Conservation (phyloP, 2,113 vertebrate species). For the Labeo catla region DNA sequence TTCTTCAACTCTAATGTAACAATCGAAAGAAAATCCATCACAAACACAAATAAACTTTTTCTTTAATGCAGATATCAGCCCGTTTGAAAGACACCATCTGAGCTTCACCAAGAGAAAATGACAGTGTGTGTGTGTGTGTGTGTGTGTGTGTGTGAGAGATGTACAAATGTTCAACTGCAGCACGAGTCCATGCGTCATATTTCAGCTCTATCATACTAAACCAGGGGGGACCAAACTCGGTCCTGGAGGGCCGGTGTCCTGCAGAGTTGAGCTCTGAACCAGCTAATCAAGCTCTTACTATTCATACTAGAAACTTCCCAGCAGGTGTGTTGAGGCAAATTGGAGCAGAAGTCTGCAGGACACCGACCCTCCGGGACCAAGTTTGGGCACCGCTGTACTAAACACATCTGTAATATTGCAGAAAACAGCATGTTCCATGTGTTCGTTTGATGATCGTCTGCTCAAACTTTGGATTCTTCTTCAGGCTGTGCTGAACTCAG, state of each 20-base stretch:
- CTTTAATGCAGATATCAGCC: neutral
- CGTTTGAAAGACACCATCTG: neutral
- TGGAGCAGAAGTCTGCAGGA: too few relatives aligned
- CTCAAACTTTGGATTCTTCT: neutral
- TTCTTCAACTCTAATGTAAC: neutral
- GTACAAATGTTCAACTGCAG: neutral
- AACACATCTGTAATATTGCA: neutral
- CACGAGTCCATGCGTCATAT: neutral
- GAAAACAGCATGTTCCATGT: neutral
- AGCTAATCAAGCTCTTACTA: too few relatives aligned
- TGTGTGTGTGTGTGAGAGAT: too few relatives aligned
- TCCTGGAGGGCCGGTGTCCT: too few relatives aligned
- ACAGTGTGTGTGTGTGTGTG: neutral
- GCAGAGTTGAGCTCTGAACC: too few relatives aligned
- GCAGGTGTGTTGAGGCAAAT: too few relatives aligned
- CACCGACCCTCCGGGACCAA: too few relatives aligned
- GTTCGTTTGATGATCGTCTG: neutral
- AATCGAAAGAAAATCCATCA: neutral
- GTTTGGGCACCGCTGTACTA: neutral
- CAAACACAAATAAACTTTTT: neutral
- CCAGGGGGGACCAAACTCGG: too few relatives aligned
- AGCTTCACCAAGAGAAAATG: neutral
- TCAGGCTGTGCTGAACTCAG: neutral
- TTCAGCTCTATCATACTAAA: neutral
- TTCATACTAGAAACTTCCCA: too few relatives aligned